Conservation (phyloP, 2,113 vertebrate genomes). For the Rallus limicola region DNA sequence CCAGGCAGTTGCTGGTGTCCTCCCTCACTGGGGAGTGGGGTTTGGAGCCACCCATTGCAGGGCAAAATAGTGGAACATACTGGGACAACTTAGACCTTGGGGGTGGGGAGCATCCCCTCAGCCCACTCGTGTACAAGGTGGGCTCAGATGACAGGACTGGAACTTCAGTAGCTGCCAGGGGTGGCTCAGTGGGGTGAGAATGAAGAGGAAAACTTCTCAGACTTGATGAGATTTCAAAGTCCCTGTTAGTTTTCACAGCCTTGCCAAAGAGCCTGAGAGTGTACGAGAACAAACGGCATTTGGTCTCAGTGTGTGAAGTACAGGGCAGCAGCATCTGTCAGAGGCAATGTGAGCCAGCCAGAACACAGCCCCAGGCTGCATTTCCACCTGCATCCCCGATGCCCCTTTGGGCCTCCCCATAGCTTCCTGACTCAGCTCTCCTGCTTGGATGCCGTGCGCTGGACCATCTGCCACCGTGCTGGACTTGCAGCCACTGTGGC, state of each 20-base stretch:
- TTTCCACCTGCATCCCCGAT: neutral
- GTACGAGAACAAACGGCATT: neutral
- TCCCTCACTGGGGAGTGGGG: neutral
- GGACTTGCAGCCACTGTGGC: neutral
- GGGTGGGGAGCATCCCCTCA: neutral
- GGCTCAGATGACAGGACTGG: neutral
- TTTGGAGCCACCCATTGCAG: neutral
- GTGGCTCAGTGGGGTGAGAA: neutral
- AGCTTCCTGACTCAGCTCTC: neutral
- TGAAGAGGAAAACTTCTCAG: too few species aligned
- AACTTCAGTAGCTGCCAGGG: neutral
- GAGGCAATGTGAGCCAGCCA: neutral
- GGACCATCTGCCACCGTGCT: neutral
- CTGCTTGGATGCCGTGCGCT: rapidly evolving
- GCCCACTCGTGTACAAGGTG: rapidly evolving
- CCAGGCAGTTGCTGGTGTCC: neutral
- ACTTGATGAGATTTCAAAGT: neutral
- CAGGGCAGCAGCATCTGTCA: neutral
- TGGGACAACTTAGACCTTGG: neutral
- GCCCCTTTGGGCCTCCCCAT: neutral
- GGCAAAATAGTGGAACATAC: neutral
- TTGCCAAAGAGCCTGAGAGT: neutral
- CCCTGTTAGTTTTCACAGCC: neutral
- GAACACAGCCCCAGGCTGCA: neutral
- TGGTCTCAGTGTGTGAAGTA: neutral